Evolutionary conservation across 2,888 invertebrate genomes (phyloP).

Genomic region (Metalampra italica): DNA sequence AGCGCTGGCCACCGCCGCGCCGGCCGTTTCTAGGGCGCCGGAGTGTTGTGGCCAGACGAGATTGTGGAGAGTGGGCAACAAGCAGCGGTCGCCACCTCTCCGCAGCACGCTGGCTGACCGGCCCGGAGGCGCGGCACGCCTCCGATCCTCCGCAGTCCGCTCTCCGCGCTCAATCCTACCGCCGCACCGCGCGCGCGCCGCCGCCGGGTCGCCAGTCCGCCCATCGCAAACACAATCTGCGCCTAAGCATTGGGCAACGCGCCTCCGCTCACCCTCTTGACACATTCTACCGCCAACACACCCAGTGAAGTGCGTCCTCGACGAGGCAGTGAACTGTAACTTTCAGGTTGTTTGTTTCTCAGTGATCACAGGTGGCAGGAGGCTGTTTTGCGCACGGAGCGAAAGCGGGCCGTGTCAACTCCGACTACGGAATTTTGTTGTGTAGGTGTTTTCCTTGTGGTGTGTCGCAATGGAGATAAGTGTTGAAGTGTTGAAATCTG

Average conservation of each 20-base stretch:
- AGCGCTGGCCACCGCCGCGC: conserved; percentile 21
- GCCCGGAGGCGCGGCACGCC: conserved; percentile 31
- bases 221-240: conserved; percentile 6
- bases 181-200: conserved; percentile 30
- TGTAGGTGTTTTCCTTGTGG: conserved; percentile 62
- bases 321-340: not conserved
- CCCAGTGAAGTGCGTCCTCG: conserved; percentile 4
- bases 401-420: conserved; percentile 62
- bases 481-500: conserved; percentile 71
- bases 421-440: conserved; percentile 50
- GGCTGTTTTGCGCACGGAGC: conserved; percentile 42
- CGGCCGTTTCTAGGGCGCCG: conserved; percentile 57
- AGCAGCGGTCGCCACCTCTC: not conserved
- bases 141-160: conserved; percentile 14
- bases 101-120: not conserved
- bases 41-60: conserved; percentile 10
- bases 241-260: conserved; percentile 20
- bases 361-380: conserved; percentile 15
- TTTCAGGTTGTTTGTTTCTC: conserved; percentile 5
- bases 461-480: conserved; percentile 73
- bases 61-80: conserved; percentile 2
- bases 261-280: conserved; percentile 4
- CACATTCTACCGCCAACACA: conserved; percentile 6
- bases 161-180: conserved; percentile 23
- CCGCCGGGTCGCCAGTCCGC: conserved; percentile 16